phyloP scores from a whole-genome alignment of 2,888 invertebrate species.

The Spodoptera exigua region DNA sequence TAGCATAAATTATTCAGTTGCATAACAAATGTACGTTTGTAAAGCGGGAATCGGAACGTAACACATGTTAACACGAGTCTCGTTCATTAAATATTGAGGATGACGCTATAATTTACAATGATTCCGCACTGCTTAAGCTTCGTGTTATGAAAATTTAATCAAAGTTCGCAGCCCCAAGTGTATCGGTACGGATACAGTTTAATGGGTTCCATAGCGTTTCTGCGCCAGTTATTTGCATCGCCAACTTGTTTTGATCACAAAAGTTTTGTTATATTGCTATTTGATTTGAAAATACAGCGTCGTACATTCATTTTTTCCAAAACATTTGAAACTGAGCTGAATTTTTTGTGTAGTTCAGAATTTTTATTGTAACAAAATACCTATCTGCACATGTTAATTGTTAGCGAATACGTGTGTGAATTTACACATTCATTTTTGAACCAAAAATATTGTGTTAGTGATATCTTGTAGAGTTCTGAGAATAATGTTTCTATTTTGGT shows the following conservation, averaged over 20 bases:
- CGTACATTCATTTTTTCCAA: slow-evolving; percentile 27
- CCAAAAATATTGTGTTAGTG: slow-evolving; percentile 5
- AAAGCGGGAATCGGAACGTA: slow-evolving; percentile 51
- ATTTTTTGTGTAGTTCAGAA: slow-evolving; percentile 10
- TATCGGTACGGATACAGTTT: slow-evolving; percentile 73
- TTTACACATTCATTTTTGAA: slow-evolving; percentile 4
- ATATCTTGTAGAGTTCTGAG: neutral
- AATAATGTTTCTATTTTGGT: neutral
- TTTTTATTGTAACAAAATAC: slow-evolving; percentile 4
- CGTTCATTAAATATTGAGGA: slow-evolving; percentile 80
- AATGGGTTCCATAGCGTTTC: slow-evolving; percentile 73
- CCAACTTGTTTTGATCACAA: slow-evolving; percentile 69
- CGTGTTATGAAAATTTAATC: slow-evolving; percentile 87
- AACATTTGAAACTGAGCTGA: slow-evolving; percentile 20
- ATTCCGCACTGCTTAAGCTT: slow-evolving; percentile 76
- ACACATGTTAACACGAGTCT: slow-evolving; percentile 73
- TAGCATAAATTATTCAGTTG: slow-evolving; percentile 56
- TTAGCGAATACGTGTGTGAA: slow-evolving; percentile 5
- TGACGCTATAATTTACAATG: slow-evolving; percentile 79
- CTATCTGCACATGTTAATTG: slow-evolving; percentile 1
- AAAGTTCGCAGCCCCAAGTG: slow-evolving; percentile 81
- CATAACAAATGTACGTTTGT: slow-evolving; percentile 56
- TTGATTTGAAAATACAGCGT: slow-evolving; percentile 56
- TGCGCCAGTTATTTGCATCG: slow-evolving; percentile 69
- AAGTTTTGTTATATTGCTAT: slow-evolving; percentile 61